phyloP scores from a whole-genome alignment of 2,113 vertebrate genomes.

The Capreolus pygargus region DNA sequence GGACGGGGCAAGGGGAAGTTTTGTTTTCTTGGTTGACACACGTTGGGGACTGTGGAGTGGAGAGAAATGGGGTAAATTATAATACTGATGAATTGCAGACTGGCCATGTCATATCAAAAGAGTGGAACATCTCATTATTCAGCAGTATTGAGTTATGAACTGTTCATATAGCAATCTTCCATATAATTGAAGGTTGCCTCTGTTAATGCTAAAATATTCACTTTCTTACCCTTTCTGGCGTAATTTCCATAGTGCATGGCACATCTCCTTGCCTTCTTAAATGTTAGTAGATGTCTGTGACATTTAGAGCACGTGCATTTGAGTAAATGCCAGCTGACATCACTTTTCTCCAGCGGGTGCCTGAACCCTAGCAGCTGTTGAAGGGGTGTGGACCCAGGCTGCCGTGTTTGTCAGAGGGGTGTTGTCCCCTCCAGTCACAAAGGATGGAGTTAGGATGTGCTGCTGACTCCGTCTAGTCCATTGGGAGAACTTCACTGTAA shows the following conservation, averaged over 20 bases:
- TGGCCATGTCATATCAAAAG: background rate
- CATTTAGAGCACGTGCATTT: background rate
- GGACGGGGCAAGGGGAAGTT: background rate
- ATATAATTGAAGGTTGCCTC: background rate
- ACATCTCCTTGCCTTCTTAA: background rate
- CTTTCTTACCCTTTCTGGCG: background rate
- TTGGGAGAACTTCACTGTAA: background rate
- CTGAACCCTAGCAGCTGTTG: no score
- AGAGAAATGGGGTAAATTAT: background rate
- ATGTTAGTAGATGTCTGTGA: background rate
- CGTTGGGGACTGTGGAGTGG: background rate
- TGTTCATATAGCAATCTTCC: background rate
- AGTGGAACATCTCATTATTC: background rate
- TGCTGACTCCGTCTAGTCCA: background rate
- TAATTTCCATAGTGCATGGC: background rate
- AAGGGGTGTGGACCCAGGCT: background rate
- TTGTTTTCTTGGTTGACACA: background rate
- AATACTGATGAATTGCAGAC: background rate
- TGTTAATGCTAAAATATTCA: background rate
- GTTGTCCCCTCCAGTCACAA: rapidly evolving
- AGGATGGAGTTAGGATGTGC: background rate
- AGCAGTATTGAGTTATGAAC: background rate
- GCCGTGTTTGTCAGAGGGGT: background rate
- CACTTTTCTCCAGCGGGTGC: background rate
- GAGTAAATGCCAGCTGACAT: background rate